Evolutionary conservation across 2,797 vertebrate species (phyloP).

Genomic region (Petrocephalus schoutedeni): DNA sequence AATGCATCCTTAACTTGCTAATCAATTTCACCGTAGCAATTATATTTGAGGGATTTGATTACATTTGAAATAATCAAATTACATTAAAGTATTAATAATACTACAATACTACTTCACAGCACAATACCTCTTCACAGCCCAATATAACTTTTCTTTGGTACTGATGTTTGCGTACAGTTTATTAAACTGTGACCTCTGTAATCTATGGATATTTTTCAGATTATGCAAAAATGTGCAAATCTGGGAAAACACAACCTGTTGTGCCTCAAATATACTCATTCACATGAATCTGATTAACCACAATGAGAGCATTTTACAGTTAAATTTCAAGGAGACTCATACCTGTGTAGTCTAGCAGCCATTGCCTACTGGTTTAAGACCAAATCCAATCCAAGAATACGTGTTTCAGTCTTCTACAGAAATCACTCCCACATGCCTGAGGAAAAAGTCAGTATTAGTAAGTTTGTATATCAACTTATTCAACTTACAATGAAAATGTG

Average conservation of each 20-base stretch:
- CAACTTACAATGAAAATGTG: background rate
- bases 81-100: background rate
- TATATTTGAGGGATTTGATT: background rate
- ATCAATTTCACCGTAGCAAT: background rate
- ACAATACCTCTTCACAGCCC: background rate
- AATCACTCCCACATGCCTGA: background rate
- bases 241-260: background rate
- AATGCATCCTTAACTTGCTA: background rate
- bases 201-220: background rate
- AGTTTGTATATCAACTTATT: background rate
- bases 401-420: background rate
- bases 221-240: background rate
- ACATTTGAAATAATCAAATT: background rate
- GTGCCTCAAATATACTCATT: background rate
- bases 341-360: constrained; percentile 15
- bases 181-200: background rate
- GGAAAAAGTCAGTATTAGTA: background rate
- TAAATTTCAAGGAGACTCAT: background rate
- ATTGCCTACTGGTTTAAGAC: background rate
- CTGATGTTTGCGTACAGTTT: background rate
- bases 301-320: background rate
- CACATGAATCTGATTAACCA: background rate
- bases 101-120: background rate
- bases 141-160: background rate
- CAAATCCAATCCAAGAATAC: constrained; percentile 9